phyloP scores from a whole-genome alignment of 2,113 vertebrate genomes.

The Piliocolobus tephrosceles region DNA sequence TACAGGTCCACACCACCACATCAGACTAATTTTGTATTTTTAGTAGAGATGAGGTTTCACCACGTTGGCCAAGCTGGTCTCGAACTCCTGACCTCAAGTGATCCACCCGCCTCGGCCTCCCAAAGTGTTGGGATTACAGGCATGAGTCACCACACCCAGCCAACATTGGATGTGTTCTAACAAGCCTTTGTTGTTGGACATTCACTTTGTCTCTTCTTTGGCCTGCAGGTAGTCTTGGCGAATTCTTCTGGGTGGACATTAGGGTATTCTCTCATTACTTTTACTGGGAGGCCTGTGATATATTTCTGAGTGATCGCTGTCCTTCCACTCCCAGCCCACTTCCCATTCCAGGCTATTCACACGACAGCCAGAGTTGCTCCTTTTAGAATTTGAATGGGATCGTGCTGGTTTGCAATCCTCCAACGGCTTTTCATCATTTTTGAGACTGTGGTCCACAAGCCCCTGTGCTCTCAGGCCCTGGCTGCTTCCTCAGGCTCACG shows the following conservation, averaged over 20 bases:
- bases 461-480: neutral
- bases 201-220: neutral
- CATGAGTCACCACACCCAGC: too few species aligned
- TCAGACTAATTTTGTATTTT: too few species aligned
- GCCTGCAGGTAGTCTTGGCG: rapidly evolving
- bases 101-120: too few species aligned
- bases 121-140: too few species aligned
- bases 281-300: rapidly evolving
- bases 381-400: neutral
- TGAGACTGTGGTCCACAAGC: rapidly evolving
- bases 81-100: too few species aligned
- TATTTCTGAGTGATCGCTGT: neutral
- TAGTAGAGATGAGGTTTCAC: too few species aligned
- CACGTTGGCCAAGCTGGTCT: too few species aligned
- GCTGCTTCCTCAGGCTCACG: neutral
- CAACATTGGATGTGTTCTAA: neutral
- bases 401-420: neutral
- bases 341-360: too few species aligned
- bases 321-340: too few species aligned
- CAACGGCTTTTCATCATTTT: too few species aligned
- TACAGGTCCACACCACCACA: too few species aligned
- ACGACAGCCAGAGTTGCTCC: neutral
- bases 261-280: too few species aligned
- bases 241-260: neutral
- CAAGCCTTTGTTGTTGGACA: neutral